These are phyloP conservation scores for Sebastes cheni DNA, from an alignment of 2,797 vertebrate species.

Conservation along the genomic window DNA sequence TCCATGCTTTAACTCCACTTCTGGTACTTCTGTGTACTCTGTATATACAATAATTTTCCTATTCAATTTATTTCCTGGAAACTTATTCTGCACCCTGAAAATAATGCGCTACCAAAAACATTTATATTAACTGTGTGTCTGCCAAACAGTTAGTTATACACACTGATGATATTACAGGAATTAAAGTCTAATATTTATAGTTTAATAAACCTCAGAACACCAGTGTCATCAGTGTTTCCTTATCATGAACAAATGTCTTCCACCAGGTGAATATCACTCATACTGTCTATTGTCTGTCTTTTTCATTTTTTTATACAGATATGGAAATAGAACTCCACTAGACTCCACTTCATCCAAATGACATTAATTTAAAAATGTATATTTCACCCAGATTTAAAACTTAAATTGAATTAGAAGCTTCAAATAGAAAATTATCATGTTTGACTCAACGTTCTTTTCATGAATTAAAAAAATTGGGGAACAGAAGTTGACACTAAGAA, in stretches of 20 bases:
- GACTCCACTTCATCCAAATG: neutral
- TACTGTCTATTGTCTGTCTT: neutral
- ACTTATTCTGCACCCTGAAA: neutral
- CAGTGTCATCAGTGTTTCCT: neutral
- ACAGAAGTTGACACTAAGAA: neutral
- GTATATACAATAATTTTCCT: neutral
- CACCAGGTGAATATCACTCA: neutral
- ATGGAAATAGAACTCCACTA: neutral
- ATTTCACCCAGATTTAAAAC: neutral
- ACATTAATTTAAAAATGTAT: neutral
- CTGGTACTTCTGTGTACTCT: neutral
- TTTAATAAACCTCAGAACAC: neutral
- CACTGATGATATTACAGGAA: too few species aligned
- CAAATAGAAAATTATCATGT: neutral
- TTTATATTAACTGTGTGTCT: too few species aligned
- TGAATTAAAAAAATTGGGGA: neutral
- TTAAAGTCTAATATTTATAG: constrained; percentile 1
- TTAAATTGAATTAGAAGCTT: neutral
- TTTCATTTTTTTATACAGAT: neutral
- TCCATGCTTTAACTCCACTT: neutral
- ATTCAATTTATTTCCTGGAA: neutral
- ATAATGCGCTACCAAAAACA: too few species aligned
- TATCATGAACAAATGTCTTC: neutral
- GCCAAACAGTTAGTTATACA: too few species aligned
- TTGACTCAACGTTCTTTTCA: neutral